phyloP scores from a whole-genome alignment of 1,140 invertebrate genomes.

The Drosophila busckii region DNA sequence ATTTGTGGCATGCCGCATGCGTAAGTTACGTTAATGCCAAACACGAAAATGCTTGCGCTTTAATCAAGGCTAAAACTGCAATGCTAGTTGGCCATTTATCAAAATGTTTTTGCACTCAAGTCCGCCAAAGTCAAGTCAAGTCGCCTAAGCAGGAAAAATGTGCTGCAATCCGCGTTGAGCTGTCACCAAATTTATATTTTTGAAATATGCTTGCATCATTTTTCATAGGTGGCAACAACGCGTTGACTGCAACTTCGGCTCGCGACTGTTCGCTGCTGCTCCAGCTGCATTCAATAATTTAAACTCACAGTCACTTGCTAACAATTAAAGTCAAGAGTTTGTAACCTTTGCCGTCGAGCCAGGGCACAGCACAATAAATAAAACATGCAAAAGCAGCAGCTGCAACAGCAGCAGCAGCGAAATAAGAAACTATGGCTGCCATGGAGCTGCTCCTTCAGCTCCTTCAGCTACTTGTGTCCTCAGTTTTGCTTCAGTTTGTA shows the following conservation, averaged over 20 bases:
- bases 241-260: conserved; percentile 7
- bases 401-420: too few relatives aligned
- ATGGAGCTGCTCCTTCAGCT: conserved; percentile 11
- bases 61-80: conserved; percentile 21
- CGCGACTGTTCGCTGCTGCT: too few relatives aligned
- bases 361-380: conserved; percentile 53
- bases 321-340: conserved; percentile 75
- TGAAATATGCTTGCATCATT: conserved; percentile 56
- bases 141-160: conserved; percentile 39
- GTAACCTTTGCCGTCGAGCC: conserved; percentile 50
- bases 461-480: conserved; percentile 14
- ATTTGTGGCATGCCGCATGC: too few relatives aligned
- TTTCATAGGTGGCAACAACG: conserved; percentile 33
- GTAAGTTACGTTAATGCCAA: conserved; percentile 29
- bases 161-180: too few relatives aligned
- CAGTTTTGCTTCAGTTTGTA: conserved; percentile 25
- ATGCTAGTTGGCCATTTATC: conserved; percentile 20
- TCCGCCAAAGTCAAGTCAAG: too few relatives aligned
- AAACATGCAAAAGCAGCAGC: conserved; percentile 70
- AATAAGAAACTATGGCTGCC: conserved; percentile 63
- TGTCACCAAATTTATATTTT: too few relatives aligned
- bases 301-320: conserved; percentile 64
- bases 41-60: conserved; percentile 32
- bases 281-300: conserved; percentile 65
- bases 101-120: too few relatives aligned